Conservation (phyloP, 2,888 invertebrate species). For the Troglohyphantes excavatus region DNA sequence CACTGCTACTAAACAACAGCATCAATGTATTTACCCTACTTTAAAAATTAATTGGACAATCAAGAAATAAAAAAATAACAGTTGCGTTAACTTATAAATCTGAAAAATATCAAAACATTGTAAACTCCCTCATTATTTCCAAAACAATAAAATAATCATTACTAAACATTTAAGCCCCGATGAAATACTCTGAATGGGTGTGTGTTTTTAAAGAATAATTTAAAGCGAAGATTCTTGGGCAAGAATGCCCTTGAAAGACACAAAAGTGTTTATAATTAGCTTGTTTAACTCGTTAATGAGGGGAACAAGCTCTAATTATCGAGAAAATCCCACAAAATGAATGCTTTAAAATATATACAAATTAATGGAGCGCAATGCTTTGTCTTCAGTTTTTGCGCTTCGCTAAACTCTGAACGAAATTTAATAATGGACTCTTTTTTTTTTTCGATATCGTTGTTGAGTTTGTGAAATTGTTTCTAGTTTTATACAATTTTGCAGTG, state of each 20-base stretch:
- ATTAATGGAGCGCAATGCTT: constrained; percentile 40
- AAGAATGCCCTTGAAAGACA: neutral
- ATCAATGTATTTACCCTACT: too few relatives aligned
- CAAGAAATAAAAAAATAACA: too few relatives aligned
- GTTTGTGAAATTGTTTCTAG: neutral
- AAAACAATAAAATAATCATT: constrained; percentile 5
- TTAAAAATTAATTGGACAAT: too few relatives aligned
- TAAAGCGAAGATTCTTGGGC: constrained; percentile 4
- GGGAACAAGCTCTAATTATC: constrained; percentile 53
- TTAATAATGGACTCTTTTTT: neutral
- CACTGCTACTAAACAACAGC: too few relatives aligned
- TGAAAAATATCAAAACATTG: too few relatives aligned
- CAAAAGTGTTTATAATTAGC: constrained; percentile 62
- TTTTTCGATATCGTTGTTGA: neutral
- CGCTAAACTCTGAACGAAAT: constrained; percentile 12
- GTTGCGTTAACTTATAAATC: too few relatives aligned
- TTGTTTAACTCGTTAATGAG: constrained; percentile 51
- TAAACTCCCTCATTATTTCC: neutral
- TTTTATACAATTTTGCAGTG: neutral
- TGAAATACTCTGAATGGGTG: neutral
- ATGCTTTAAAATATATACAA: constrained; percentile 14
- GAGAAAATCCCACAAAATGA: constrained; percentile 41
- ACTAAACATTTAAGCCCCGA: neutral
- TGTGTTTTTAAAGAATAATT: constrained; percentile 25
- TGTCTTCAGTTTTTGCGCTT: constrained; percentile 25